Conservation (phyloP, 2,888 invertebrate species). For the Nemotelus nigrinus region DNA sequence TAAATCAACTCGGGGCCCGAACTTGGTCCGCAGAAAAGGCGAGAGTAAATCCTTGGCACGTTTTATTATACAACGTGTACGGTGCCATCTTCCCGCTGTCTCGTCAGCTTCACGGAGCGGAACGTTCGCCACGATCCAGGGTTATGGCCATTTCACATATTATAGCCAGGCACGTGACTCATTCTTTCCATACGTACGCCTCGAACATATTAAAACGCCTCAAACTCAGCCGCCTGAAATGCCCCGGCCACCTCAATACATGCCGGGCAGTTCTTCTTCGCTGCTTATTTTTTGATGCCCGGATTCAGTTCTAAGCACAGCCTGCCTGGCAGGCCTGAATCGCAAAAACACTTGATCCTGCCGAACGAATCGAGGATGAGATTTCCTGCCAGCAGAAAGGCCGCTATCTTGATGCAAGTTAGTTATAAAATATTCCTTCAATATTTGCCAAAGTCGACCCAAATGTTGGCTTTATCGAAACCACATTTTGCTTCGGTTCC, state of each 20-base stretch:
- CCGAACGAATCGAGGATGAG: constrained; percentile 5
- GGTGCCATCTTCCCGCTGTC: background rate
- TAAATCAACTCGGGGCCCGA: constrained; percentile 36
- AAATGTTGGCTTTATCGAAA: constrained; percentile 52
- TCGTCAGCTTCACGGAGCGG: background rate
- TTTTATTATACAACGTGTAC: constrained; percentile 22
- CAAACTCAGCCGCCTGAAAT: background rate
- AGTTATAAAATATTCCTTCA: constrained; percentile 51
- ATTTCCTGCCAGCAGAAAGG: background rate
- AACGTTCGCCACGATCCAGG: constrained; percentile 1
- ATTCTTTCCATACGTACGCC: constrained; percentile 42
- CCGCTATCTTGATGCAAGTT: constrained; percentile 49
- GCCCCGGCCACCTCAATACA: too few relatives aligned
- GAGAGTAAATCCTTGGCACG: constrained; percentile 40
- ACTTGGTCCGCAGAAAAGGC: background rate
- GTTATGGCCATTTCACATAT: constrained; percentile 26
- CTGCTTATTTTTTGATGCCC: too few relatives aligned
- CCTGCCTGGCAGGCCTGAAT: constrained; percentile 15
- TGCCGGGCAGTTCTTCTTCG: too few relatives aligned
- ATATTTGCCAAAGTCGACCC: constrained; percentile 51
- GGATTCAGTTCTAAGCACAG: too few relatives aligned
- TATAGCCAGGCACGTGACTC: constrained; percentile 40
- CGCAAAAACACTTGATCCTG: constrained; percentile 25
- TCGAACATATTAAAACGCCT: constrained; percentile 47
- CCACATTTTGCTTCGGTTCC: constrained; percentile 50